phyloP scores from a whole-genome alignment of 2,888 invertebrate species.

The Acholoe squamosa region DNA sequence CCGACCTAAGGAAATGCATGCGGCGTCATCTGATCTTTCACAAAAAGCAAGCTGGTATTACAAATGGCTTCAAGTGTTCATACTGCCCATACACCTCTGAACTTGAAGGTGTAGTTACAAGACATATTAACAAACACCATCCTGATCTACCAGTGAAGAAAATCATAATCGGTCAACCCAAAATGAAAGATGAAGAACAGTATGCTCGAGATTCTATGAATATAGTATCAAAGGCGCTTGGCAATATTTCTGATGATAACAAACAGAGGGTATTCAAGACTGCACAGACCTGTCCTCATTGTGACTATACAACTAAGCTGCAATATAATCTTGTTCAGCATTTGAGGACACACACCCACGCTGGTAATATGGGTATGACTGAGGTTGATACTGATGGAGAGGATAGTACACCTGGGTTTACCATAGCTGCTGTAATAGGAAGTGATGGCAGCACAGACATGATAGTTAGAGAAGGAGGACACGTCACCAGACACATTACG shows the following conservation, averaged over 20 bases:
- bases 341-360: neutral
- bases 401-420: neutral
- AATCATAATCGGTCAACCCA: conserved; percentile 5
- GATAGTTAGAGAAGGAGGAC: neutral
- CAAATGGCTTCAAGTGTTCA: conserved; percentile 59
- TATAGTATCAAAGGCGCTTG: neutral
- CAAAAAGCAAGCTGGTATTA: conserved; percentile 47
- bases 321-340: conserved; percentile 29
- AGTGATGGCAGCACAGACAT: conserved; percentile 15
- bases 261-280: conserved; percentile 27
- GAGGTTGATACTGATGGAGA: neutral
- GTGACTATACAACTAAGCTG: conserved; percentile 23
- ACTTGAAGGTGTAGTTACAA: conserved; percentile 40
- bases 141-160: conserved; percentile 39
- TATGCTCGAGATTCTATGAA: neutral
- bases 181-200: conserved; percentile 11
- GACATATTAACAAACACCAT: conserved; percentile 28
- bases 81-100: conserved; percentile 35
- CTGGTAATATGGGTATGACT: neutral
- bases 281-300: neutral
- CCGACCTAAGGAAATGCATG: conserved; percentile 19
- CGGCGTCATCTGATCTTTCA: conserved; percentile 42
- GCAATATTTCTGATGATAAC: neutral
- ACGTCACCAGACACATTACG: neutral
- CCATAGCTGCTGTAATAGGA: conserved; percentile 35